Evolutionary conservation across 1,140 invertebrate species (phyloP), one percentile per base, ranked within the genome.

Genomic region (Cyclargus thomasi): DNA sequence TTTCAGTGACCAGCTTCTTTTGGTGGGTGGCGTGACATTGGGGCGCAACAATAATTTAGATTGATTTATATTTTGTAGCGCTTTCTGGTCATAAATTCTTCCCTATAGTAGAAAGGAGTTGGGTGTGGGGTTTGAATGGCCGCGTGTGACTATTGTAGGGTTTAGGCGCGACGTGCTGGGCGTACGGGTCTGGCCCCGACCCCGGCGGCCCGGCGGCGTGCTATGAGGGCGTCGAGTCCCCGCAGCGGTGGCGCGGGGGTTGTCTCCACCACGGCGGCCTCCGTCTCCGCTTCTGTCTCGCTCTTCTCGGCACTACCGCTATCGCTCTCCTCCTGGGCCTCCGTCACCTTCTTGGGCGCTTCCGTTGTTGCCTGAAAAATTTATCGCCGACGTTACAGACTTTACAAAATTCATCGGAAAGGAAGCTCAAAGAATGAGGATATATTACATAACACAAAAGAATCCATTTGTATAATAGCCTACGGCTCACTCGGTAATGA

Each of bases 211-310:
- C 86, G 81, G 23, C 86, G 68, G 18, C 82, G 70, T 0, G 86
- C 86, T 8, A 86, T 80, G 35, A 89, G 75, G 1, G 85, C 86
- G 67, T 89, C 83, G 0, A 89, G 78, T 0, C 86, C 85, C 1
- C 86, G 72, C 18, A 87, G 75, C 1, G 82, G 85, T 8, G 86
- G 76, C 22, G 86, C 80, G 0, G 83, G 69, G n/a, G 85, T 86
- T n/a, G 80, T 86, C 71, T 83, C 85, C 4, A 67, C 75, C 1
- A 71, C 63, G 11, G 47, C 68, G 0, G 78, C 74, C 53, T 86
- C 82, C 0, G 82, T 81, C 64, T 87, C 85, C 1, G 77, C 82
- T 68, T 87, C 85, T 0, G 80, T 77, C 59, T 85, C 83, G 62
- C 68, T 79, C 64, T 80, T 85, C 67, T 89, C 86, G 2, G 68